phyloP scores from a whole-genome alignment of 2,113 vertebrate species.

The Elanoides forficatus region DNA sequence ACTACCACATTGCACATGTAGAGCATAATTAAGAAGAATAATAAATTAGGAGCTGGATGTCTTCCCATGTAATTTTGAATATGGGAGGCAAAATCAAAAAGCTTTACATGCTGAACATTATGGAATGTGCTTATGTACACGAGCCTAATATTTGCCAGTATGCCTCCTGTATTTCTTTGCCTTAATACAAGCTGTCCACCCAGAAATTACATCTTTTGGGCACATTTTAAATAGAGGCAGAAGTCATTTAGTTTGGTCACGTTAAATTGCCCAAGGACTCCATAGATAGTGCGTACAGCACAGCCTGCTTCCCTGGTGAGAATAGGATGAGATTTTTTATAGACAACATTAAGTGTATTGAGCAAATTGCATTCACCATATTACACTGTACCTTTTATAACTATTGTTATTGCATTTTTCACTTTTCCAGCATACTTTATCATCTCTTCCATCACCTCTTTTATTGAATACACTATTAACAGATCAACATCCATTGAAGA shows the following conservation, averaged over 20 bases:
- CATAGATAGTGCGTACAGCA: not conserved
- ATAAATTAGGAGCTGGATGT: not conserved
- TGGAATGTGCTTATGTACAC: not conserved
- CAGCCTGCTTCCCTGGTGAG: conserved; percentile 26
- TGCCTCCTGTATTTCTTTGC: not conserved
- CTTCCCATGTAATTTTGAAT: not conserved
- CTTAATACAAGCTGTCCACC: not conserved
- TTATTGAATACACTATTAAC: not conserved
- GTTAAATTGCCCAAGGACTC: not conserved
- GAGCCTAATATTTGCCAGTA: not conserved
- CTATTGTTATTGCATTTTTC: not conserved
- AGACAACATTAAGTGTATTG: not conserved
- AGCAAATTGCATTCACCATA: not conserved
- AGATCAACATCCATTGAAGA: not conserved
- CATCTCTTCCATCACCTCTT: not conserved
- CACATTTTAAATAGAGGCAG: not conserved
- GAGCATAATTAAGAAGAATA: not conserved
- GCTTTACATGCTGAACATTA: not conserved
- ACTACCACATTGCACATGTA: not conserved
- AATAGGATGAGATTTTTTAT: conserved; percentile 20
- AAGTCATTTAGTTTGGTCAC: not conserved
- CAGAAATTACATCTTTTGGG: not conserved
- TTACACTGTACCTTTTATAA: not conserved
- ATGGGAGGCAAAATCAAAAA: not conserved
- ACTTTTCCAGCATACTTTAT: not conserved